Evolutionary conservation across 2,888 invertebrate genomes (phyloP), one percentile per base, ranked within the genome.

Genomic region (Apotomis betuletana): DNA sequence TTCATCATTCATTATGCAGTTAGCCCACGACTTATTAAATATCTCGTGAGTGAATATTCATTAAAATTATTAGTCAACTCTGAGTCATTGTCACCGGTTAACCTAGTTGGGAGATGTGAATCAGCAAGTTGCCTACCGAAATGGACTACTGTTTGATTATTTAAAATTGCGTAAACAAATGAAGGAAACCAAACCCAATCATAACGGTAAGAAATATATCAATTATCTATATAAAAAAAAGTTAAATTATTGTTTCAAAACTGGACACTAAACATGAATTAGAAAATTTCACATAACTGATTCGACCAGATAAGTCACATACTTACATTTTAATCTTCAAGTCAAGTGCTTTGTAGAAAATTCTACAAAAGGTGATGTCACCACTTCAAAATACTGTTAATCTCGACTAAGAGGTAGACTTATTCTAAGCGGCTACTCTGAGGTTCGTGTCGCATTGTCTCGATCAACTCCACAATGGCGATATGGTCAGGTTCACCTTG

Each of bases 41-140:
- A 41, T 65, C 54, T 65, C 49, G 15, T 67, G 60, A 38, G 58
- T 67, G 70, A 71, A 71, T 69, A 69, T 70, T 55, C 54, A 70
- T 60, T 46, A 15, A 15, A 41, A 64, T 41, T 12, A 62, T 67
- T 67, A 71, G 71, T 67, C 71, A 67, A 69, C 49, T 13, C 58
- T 69, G 61, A 69, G 61, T 69, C 61, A 69, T 55, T 60, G 57
- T 62, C 67, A 57, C 57, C 54, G 51, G 51, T 62, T 71, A 61
- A 71, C 67, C 71, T 36, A 71, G 61, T 71, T 67, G 54, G 51
- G 57, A 62, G 71, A 61, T 55, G 70, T 70, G 71, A 71, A 57
- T 71, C 67, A 71, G 27, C 62, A 38, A 51, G 27, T 51, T 49
- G 51, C 55, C 61, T 51, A 51, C 13, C 15, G 55, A 44, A n/a